Base-by-base conservation (phyloP, 2,888 invertebrate species). In the Philopedon plagiatum region DNA sequence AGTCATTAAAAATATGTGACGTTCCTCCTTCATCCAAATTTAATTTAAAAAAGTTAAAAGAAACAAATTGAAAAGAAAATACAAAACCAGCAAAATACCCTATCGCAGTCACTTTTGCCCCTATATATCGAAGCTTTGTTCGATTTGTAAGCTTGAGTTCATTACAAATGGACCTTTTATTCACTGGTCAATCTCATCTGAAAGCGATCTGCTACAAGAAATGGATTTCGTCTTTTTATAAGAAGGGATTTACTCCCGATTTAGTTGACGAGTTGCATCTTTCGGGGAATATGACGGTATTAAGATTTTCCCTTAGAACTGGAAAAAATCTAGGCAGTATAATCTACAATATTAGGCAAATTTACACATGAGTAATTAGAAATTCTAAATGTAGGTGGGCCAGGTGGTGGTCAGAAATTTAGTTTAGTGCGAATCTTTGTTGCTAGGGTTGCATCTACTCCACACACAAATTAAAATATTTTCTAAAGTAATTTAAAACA, bases 131-230 rank as follows among this genome's bases (percentile, higher is more conserved):
- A 57, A 26, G 63, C 69, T 63, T 70, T 63, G 62, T 70, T 32
- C 57, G 69, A 74, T 63, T 80, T 78, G 79, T 83, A 81, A 82
- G 82, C 81, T 82, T 78, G 81, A 84, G 82, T 84, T 84, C 83
- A 84, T 85, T 85, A 85, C 84, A 85, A 85, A 84, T 85, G 84
- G 84, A 81, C 79, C 84, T 83, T 83, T 85, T 85, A 84, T 85
- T 81, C 83, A 81, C 82, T 80, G 84, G 85, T 84, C 84, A 84
- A 84, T 84, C 84, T 84, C 84, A 81, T 83, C 83, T 82, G 83
- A 83, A 84, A 84, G 82, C 83, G 83, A 84, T 84, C 83, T 81
- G 82, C 82, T 81, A 82, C 81, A 81, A 83, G 83, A 83, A 82
- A 82, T 83, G 81, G 82, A 83, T 83, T 83, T 82, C 77, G 80